phyloP scores from a whole-genome alignment of 1,140 invertebrate genomes.

The Drosophila sulfurigaster region DNA sequence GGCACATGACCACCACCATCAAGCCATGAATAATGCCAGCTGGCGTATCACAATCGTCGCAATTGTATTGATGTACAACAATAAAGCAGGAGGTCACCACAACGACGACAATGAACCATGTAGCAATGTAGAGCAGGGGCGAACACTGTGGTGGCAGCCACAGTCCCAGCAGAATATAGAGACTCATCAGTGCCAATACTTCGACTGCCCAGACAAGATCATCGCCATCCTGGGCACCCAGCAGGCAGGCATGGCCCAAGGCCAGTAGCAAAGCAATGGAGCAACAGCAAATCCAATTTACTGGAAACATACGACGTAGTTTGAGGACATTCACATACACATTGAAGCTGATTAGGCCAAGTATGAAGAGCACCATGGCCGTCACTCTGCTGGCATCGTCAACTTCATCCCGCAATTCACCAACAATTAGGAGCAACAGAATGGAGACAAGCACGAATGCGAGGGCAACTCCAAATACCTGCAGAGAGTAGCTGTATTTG shows the following conservation, averaged over 20 bases:
- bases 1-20: conserved; percentile 25
- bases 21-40: not conserved
- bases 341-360: conserved; percentile 18
- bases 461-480: conserved; percentile 32
- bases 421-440: conserved; percentile 19
- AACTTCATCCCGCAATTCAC: not conserved
- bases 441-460: conserved; percentile 26
- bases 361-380: not conserved
- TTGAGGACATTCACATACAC: conserved; percentile 25
- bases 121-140: not conserved
- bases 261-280: conserved; percentile 19
- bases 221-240: not conserved
- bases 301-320: conserved; percentile 36
- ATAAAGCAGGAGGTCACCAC: not conserved
- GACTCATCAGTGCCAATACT: conserved; percentile 24
- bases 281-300: conserved; percentile 50
- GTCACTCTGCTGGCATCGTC: not conserved
- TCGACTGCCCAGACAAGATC: conserved; percentile 18
- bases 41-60: not conserved
- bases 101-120: not conserved
- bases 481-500: conserved; percentile 14
- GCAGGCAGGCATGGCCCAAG: conserved; percentile 22
- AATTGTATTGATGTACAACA: fast-evolving
- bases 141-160: conserved; percentile 24
- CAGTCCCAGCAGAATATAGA: conserved; percentile 36